Evolutionary conservation across 2,797 vertebrate species (phyloP), one percentile per base, ranked within the genome.

Genomic region (Botia almorhae): DNA sequence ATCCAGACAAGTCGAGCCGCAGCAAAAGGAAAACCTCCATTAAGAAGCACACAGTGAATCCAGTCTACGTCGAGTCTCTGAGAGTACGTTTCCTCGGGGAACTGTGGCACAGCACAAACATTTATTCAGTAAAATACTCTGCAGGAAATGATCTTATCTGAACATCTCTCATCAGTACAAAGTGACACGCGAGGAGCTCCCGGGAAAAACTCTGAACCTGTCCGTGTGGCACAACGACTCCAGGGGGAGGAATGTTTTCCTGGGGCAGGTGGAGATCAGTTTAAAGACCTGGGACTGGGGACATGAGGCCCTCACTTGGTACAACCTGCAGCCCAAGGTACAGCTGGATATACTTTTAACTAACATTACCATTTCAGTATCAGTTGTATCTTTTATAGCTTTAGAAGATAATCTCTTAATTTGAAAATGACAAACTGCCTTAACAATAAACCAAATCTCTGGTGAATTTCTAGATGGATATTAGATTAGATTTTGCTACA

Each of bases 211-310:
- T 16, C 67, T 90, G 55, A 88, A 89, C 77, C 69, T 90, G 58
- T 88, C 89, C 8, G 88, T 90, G 61, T 90, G 89, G 89, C 89
- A 90, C 81, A 89, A 89, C 50, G 89, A 90, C 82, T 78, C 83
- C n/a, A 83, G 84, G 21, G 88, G 89, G 48, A 70, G 87, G 76
- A 90, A 90, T 64, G 84, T 83, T 19, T 90, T 89, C 56, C 78
- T 90, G 76, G 89, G 89, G 21, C 86, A 90, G 83, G 87, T 89
- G 61, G 86, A 89, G 60, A 78, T 90, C 39, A 68, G 64, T 50
- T 73, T 90, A 50, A 83, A 71, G 51, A 83, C 68, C 13, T 90
- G 89, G 89, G 85, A 89, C 81, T 90, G 86, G 88, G 74, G 65
- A n/a, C 77, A 88, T 7, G 81, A 87, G 36, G 69, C 81, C 1